Evolutionary conservation across 2,113 vertebrate genomes (phyloP), one percentile per base, ranked within the genome.

Genomic region (Phrynosoma blainvillii): DNA sequence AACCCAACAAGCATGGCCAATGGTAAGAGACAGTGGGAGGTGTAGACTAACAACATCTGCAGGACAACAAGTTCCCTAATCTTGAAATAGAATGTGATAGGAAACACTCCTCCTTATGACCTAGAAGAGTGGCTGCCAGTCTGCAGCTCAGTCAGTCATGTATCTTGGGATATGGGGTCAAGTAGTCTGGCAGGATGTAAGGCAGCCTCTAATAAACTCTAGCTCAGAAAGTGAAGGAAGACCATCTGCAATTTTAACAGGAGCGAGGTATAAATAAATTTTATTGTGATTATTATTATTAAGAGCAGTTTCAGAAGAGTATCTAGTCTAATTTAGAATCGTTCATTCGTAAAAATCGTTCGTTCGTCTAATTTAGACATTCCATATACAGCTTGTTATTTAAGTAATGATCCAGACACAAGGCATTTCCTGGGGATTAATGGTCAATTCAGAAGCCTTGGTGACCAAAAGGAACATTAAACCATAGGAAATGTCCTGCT

Each of bases 371-470:
- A 83, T 70, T 82, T 83, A 83, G 40, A 83, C 13, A 68, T 47
- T 47, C 5, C 25, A 47, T 70, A 70, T 66, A 70, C 25, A 91
- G 59, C 59, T 74, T 76, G 71, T 70, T 83, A 25, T 82, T 88
- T 82, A 71, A 95, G 77, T 86, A 71, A 54, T n/a, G 36, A 93
- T 91, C 75, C 87, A 90, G 70, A 85, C 66, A 93, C 56, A 79
- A 89, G 77, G 76, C 82, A 87, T 89, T 95, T 94, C 90, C 91
- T 89, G 86, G 91, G 85, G 94, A 93, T 89, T 90, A 90, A 92
- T 89, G 84, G 52, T 16, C 79, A 81, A 14, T 47, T 81, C 9
- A 91, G 86, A 79, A 47, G 78, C 89, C 90, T 3, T 6, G 68
- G 83, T 1, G 87, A 21, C 42, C 66, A 47, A 81, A 84, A 88